Conservation (phyloP, 1,140 invertebrate genomes). For the Listronotus oregonensis region DNA sequence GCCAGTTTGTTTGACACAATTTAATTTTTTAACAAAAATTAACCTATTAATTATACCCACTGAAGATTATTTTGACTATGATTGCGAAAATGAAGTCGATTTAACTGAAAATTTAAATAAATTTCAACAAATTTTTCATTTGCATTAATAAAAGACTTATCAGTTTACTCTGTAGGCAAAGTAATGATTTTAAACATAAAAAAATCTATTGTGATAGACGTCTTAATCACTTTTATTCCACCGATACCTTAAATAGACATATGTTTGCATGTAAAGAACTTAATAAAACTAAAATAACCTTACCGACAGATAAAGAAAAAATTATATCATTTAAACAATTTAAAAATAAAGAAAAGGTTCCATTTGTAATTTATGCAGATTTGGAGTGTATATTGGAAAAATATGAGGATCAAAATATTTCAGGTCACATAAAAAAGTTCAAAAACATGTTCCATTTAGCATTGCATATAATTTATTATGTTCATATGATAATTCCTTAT, state of each 20-base stretch:
- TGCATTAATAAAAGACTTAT: constrained; percentile 39
- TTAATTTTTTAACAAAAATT: constrained; percentile 12
- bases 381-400: constrained; percentile 46
- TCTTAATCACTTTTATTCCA: constrained; percentile 36
- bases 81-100: constrained; percentile 4
- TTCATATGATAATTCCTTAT: constrained; percentile 43
- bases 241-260: constrained; percentile 35
- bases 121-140: constrained; percentile 29
- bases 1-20: constrained; percentile 2
- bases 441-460: constrained; percentile 50
- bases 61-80: constrained; percentile 10
- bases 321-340: constrained; percentile 14
- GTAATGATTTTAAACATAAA: constrained; percentile 18
- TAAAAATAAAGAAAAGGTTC: constrained; percentile 39
- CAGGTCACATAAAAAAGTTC: constrained; percentile 24
- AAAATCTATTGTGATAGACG: constrained; percentile 43
- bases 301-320: constrained; percentile 35
- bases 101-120: neutral
- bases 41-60: constrained; percentile 16
- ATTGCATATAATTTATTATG: constrained; percentile 18
- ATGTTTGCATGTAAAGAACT: constrained; percentile 22
- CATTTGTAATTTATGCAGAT: constrained; percentile 52
- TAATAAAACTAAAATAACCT: constrained; percentile 34
- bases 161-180: constrained; percentile 28
- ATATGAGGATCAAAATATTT: neutral